These are phyloP conservation scores for Lagocephalus sceleratus DNA, from an alignment of 2,797 vertebrate species.

Conservation along the genomic window DNA sequence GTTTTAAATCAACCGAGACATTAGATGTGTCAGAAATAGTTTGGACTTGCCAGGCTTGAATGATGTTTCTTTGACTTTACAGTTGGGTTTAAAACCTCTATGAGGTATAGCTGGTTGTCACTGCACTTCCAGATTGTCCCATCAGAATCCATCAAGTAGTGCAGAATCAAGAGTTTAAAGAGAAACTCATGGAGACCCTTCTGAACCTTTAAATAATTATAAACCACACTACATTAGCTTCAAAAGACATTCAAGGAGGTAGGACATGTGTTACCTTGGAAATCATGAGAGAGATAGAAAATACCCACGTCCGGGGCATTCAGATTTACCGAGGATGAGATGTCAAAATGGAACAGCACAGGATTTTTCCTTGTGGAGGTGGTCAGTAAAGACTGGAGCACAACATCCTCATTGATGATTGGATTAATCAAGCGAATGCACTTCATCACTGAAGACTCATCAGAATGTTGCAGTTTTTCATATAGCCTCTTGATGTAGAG, in stretches of 20 bases:
- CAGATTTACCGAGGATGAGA: constrained; percentile 88
- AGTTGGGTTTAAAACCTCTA: constrained; percentile 82
- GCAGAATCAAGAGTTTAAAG: constrained; percentile 89
- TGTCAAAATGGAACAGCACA: constrained; percentile 88
- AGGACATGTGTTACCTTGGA: not conserved
- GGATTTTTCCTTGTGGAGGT: constrained; percentile 60
- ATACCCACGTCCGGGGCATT: not conserved
- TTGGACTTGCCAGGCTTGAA: constrained; percentile 59
- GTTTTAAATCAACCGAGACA: constrained; percentile 1
- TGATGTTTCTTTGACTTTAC: constrained; percentile 48
- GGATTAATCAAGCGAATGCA: constrained; percentile 84
- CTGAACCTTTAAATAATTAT: constrained; percentile 77
- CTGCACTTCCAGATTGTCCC: constrained; percentile 90
- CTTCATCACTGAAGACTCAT: constrained; percentile 63
- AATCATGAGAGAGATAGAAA: not conserved
- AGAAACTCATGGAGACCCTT: constrained; percentile 88
- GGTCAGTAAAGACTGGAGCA: constrained; percentile 79
- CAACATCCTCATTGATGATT: constrained; percentile 81
- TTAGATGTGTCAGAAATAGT: not conserved
- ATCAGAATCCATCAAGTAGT: constrained; percentile 82
- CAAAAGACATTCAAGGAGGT: not conserved
- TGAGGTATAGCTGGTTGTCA: constrained; percentile 83
- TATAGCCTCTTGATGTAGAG: constrained; percentile 86
- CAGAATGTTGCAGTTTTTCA: constrained; percentile 66
- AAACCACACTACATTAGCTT: constrained; percentile 21